Percentiles rank a stretch among this genome's conserved stretches.
phyloP scores from a whole-genome alignment of 2,888 invertebrate species.

The Harmothoe impar region DNA sequence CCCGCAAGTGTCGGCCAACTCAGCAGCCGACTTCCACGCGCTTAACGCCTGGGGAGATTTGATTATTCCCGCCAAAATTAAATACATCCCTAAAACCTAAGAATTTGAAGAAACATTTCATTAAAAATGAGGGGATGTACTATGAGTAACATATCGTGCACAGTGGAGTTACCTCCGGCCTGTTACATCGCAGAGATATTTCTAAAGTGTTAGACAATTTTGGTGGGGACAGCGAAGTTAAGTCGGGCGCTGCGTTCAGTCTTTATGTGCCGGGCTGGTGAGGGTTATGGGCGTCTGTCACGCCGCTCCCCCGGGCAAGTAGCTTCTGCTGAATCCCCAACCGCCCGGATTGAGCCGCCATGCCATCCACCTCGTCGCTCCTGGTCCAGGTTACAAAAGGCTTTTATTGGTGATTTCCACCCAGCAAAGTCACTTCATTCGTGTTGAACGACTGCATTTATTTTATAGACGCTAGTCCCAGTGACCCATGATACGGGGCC shows the following conservation, averaged over 20 bases:
- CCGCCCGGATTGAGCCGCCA: not conserved
- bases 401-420: constrained; percentile 14
- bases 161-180: too few relatives aligned
- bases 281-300: constrained; percentile 24
- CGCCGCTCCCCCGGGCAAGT: not conserved
- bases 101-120: not conserved
- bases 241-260: not conserved
- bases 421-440: not conserved
- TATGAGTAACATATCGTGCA: too few relatives aligned
- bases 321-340: not conserved
- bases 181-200: not conserved
- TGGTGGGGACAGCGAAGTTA: not conserved
- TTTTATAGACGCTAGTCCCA: not conserved
- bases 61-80: not conserved
- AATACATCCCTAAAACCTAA: not conserved
- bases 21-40: not conserved
- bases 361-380: not conserved
- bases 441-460: not conserved
- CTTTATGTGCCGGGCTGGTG: not conserved
- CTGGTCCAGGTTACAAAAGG: not conserved
- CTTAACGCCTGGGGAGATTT: not conserved
- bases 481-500: too few relatives aligned
- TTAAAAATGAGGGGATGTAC: too few relatives aligned
- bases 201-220: not conserved
- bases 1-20: not conserved